Conservation (phyloP, 2,113 vertebrate genomes). For the Thalassarche chlororhynchos region DNA sequence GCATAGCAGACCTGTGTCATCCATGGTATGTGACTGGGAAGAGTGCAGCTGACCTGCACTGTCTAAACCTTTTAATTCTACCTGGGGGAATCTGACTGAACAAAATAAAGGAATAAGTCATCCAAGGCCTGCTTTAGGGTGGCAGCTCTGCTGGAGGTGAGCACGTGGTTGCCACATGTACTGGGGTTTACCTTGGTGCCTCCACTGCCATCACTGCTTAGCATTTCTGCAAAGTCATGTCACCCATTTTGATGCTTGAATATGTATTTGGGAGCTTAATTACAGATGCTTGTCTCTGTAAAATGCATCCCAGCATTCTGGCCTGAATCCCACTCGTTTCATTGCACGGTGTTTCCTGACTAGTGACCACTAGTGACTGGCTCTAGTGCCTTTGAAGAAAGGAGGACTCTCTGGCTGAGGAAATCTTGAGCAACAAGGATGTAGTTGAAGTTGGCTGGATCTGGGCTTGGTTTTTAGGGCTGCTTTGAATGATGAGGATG, state of each 20-base stretch:
- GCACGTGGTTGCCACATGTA: neutral
- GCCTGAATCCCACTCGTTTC: neutral
- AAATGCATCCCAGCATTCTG: neutral
- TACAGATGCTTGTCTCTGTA: neutral
- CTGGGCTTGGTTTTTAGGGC: neutral
- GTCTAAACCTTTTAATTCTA: neutral
- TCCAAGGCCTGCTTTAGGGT: neutral
- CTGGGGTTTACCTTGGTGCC: neutral
- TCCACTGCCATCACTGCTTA: neutral
- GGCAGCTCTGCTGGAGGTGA: neutral
- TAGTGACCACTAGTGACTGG: neutral
- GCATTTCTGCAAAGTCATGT: neutral
- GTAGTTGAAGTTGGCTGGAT: neutral
- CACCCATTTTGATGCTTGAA: neutral
- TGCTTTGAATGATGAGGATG: neutral
- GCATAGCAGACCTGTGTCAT: neutral
- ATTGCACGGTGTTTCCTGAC: neutral
- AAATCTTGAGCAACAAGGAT: neutral
- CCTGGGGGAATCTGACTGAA: neutral
- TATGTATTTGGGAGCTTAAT: neutral
- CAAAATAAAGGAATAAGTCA: neutral
- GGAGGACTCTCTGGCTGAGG: neutral
- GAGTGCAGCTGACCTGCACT: neutral
- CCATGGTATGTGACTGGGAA: neutral
- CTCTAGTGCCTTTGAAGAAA: neutral